These are phyloP conservation scores for Heterochromis multidens DNA, from an alignment of 2,113 vertebrate genomes.

Conservation along the genomic window DNA sequence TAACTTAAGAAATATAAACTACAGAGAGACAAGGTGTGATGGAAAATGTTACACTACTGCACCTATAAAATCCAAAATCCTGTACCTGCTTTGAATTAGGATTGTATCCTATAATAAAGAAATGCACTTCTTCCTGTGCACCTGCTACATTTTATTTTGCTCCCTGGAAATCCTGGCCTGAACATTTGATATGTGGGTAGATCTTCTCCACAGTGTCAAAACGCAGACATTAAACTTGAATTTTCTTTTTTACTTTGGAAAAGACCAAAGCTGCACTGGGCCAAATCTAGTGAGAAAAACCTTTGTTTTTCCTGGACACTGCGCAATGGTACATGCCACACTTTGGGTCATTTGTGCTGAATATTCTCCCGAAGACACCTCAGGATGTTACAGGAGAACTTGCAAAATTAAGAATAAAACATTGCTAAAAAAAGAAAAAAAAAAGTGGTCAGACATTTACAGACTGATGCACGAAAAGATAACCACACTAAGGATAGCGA, in stretches of 20 bases:
- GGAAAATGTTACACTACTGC: not conserved
- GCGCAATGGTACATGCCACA: not conserved
- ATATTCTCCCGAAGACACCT: not conserved
- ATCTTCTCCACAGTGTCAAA: too few relatives aligned
- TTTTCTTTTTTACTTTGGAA: too few relatives aligned
- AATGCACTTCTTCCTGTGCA: not conserved
- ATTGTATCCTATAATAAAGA: not conserved
- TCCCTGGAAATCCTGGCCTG: too few relatives aligned
- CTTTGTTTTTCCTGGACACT: not conserved
- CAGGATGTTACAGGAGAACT: not conserved
- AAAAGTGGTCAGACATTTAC: not conserved
- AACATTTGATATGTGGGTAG: too few relatives aligned
- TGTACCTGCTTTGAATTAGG: not conserved
- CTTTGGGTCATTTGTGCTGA: not conserved
- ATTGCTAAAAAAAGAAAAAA: not conserved
- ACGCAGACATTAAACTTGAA: too few relatives aligned
- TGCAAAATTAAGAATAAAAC: not conserved
- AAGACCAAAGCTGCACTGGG: not conserved
- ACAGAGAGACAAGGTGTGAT: not conserved
- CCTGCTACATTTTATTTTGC: not conserved
- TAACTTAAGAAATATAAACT: not conserved
- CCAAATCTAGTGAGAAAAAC: not conserved
- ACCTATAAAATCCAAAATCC: not conserved
- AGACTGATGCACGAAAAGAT: not conserved
- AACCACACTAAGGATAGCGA: not conserved